phyloP scores from a whole-genome alignment of 2,888 invertebrate species.

The Chesias legatella region DNA sequence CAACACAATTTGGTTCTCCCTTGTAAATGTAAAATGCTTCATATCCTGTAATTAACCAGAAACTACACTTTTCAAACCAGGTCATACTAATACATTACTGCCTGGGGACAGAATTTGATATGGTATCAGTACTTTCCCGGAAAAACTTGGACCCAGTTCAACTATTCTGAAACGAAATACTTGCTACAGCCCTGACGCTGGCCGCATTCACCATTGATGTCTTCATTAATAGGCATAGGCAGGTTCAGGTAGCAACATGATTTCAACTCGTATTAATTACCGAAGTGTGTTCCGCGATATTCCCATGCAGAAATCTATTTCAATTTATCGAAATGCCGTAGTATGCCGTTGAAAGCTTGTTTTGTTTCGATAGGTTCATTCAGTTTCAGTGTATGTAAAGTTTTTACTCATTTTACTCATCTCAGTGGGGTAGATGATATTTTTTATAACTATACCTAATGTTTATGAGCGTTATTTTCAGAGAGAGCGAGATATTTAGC shows the following conservation, averaged over 20 bases:
- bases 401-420: neutral
- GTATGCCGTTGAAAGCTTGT: neutral
- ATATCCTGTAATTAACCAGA: no score
- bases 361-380: neutral
- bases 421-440: conserved; percentile 2
- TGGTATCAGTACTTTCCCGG: no score
- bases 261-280: conserved; percentile 10
- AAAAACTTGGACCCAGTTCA: no score
- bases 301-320: conserved; percentile 5
- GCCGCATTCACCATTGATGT: neutral
- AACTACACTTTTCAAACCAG: no score
- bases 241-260: conserved; percentile 1
- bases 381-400: no score
- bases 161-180: no score
- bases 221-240: neutral
- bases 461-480: neutral
- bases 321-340: conserved; percentile 1
- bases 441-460: no score
- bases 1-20: no score
- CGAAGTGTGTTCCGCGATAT: conserved; percentile 4
- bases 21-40: no score
- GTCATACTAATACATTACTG: no score
- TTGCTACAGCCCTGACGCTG: neutral
- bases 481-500: neutral
- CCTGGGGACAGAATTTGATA: no score